Percentiles rank a stretch among this genome's conserved stretches.
These are phyloP conservation scores for Girardinichthys multiradiatus DNA, from an alignment of 2,113 vertebrate species.

Conservation along the genomic window DNA sequence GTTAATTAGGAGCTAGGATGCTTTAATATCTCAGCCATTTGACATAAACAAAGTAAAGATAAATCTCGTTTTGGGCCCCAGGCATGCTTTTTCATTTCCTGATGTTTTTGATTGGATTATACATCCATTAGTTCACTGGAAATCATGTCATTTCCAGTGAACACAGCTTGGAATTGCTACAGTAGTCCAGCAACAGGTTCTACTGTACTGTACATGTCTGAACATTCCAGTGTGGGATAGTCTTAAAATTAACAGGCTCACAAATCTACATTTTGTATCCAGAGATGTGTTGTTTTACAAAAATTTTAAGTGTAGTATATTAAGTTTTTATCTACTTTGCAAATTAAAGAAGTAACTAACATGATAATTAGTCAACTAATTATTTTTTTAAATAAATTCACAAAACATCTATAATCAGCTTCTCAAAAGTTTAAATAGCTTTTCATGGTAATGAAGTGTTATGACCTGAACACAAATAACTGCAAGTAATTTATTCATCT, in stretches of 20 bases:
- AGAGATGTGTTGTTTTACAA: neutral
- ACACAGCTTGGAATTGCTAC: conserved; percentile 7
- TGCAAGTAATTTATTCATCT: neutral
- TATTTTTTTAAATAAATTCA: neutral
- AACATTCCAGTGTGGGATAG: neutral
- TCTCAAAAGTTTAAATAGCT: neutral
- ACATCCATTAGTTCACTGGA: conserved; percentile 68
- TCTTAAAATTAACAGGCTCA: neutral
- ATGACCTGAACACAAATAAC: neutral
- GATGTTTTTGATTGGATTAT: conserved; percentile 72
- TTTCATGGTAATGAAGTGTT: neutral
- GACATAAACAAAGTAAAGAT: conserved; percentile 33
- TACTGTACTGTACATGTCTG: neutral
- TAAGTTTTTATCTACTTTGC: neutral
- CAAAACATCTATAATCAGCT: neutral
- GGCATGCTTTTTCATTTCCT: conserved; percentile 53
- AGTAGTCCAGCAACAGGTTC: neutral
- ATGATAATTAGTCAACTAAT: neutral
- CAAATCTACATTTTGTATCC: neutral
- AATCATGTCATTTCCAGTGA: conserved; percentile 58
- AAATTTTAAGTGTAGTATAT: neutral
- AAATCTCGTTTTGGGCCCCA: conserved; percentile 39
- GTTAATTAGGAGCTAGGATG: conserved; percentile 47
- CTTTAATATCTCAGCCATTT: conserved; percentile 27
- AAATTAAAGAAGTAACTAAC: neutral